Percentiles rank a stretch among this genome's conserved stretches.
These are phyloP conservation scores for Mohoua ochrocephala DNA, from an alignment of 2,113 vertebrate species.

Conservation along the genomic window DNA sequence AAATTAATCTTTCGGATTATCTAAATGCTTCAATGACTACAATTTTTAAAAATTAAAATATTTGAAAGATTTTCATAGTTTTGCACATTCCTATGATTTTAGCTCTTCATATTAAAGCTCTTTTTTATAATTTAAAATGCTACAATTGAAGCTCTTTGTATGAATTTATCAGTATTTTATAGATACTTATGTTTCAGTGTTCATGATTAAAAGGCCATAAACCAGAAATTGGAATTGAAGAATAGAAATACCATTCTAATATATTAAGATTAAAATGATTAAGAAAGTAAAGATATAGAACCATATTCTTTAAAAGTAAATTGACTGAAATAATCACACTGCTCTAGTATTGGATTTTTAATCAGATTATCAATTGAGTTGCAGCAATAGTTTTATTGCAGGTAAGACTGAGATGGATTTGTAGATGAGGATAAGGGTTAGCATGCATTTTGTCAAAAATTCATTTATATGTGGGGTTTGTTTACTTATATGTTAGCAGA, in stretches of 20 bases:
- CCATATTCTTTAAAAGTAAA: neutral
- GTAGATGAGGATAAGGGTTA: neutral
- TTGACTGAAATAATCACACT: neutral
- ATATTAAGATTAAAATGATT: neutral
- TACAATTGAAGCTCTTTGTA: neutral
- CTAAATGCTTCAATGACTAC: neutral
- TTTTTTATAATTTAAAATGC: neutral
- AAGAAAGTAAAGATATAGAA: neutral
- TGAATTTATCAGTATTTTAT: neutral
- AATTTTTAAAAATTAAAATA: neutral
- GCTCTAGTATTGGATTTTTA: neutral
- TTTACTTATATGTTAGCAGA: neutral
- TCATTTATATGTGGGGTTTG: fast-evolving
- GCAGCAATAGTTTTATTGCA: neutral
- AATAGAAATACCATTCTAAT: neutral
- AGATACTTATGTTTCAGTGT: neutral
- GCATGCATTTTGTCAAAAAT: neutral
- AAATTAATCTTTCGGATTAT: neutral
- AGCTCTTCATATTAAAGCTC: neutral
- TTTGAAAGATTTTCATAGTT: neutral
- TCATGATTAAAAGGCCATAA: neutral
- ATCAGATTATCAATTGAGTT: neutral
- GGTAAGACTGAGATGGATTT: neutral
- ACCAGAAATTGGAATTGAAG: neutral
- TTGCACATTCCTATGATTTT: neutral